These are phyloP conservation scores for Bostrychus sinensis DNA, from an alignment of 2,113 vertebrate genomes.

Conservation along the genomic window DNA sequence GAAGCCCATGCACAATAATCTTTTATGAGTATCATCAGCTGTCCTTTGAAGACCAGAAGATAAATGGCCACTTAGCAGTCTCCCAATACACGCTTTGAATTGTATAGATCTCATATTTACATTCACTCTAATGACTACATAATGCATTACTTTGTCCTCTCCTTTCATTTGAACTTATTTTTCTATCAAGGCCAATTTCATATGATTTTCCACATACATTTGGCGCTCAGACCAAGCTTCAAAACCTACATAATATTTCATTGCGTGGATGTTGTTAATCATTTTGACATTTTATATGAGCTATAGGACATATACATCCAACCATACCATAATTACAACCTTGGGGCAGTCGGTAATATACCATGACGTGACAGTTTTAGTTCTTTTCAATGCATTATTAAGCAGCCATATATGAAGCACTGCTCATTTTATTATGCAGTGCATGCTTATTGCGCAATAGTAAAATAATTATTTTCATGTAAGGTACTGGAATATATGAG, in stretches of 20 bases:
- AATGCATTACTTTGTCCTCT: not conserved
- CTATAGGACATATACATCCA: not conserved
- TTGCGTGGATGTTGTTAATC: not conserved
- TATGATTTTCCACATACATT: not conserved
- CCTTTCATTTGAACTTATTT: not conserved
- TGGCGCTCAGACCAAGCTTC: not conserved
- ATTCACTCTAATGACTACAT: conserved; percentile 2
- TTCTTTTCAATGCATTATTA: conserved; percentile 11
- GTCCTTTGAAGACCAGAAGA: conserved; percentile 25
- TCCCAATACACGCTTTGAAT: conserved; percentile 30
- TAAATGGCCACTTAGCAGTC: conserved; percentile 25
- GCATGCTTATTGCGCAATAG: not conserved
- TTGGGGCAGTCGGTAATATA: conserved; percentile 8
- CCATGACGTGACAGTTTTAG: conserved; percentile 6
- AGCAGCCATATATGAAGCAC: not conserved
- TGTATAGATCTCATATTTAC: not conserved
- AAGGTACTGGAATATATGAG: too few species aligned
- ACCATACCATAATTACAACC: conserved; percentile 6
- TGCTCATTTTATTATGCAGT: not conserved
- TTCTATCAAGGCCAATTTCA: not conserved
- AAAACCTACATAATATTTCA: not conserved
- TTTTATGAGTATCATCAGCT: conserved; percentile 32
- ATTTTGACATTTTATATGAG: not conserved
- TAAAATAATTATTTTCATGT: too few species aligned
- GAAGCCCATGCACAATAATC: conserved; percentile 27